phyloP scores from a whole-genome alignment of 92 coral and sea anemone species.

The Porites cylindrica region DNA sequence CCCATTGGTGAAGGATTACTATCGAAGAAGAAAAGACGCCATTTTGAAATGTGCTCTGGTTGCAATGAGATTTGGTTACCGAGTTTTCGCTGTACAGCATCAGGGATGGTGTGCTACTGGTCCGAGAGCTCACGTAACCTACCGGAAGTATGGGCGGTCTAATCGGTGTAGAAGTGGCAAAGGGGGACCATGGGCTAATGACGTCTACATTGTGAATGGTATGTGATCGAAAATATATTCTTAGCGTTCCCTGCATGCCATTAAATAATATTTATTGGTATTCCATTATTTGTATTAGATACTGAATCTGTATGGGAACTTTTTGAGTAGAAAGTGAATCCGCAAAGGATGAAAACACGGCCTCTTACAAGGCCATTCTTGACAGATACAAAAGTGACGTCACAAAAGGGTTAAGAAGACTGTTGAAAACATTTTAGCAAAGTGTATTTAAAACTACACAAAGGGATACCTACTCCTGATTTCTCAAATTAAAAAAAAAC shows the following conservation, averaged over 20 bases:
- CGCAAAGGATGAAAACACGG: too few relatives aligned
- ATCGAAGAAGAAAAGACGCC: conserved; percentile 32
- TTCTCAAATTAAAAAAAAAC: neutral
- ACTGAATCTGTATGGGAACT: too few relatives aligned
- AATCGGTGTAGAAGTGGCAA: conserved; percentile 63
- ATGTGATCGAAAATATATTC: neutral
- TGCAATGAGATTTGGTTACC: conserved; percentile 30
- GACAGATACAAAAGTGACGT: too few relatives aligned
- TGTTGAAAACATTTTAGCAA: too few relatives aligned
- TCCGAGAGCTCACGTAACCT: conserved; percentile 65
- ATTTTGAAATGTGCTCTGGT: conserved; percentile 43
- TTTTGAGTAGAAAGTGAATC: too few relatives aligned
- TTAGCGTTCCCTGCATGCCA: neutral
- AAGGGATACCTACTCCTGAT: neutral
- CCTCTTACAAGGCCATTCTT: too few relatives aligned
- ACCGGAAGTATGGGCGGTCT: conserved; percentile 64
- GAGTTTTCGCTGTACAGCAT: conserved; percentile 60
- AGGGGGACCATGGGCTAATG: conserved; percentile 76
- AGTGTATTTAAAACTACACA: too few relatives aligned
- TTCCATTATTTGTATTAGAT: too few relatives aligned
- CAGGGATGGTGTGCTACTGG: conserved; percentile 72
- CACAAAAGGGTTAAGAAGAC: too few relatives aligned
- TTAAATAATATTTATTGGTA: too few relatives aligned
- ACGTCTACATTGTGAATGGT: conserved; percentile 48
- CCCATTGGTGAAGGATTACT: conserved; percentile 27